Conservation (phyloP, 2,113 vertebrate species). For the Chiloscyllium plagiosum region DNA sequence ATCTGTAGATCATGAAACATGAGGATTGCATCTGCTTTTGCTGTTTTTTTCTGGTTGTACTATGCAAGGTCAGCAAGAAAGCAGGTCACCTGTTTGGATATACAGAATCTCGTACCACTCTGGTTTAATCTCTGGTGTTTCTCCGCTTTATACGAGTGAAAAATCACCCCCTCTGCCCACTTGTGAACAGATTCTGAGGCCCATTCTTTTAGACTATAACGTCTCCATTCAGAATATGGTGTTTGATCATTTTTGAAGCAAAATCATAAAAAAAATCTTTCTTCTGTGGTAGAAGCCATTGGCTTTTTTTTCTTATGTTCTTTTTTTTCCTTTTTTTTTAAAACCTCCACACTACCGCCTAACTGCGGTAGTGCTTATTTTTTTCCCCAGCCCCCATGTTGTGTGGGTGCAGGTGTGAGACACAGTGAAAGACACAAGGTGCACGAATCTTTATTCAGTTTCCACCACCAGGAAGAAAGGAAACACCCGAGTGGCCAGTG, state of each 20-base stretch:
- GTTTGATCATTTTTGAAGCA: not conserved
- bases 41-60: not conserved
- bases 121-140: not conserved
- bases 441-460: no score
- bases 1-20: not conserved
- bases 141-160: no score
- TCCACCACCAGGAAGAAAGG: no score
- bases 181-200: not conserved
- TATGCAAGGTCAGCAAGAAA: not conserved
- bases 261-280: not conserved
- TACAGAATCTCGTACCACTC: fast-evolving
- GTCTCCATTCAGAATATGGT: not conserved
- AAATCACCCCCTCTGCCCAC: not conserved
- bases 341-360: no score
- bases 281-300: not conserved
- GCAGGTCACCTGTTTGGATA: not conserved
- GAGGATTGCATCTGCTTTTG: not conserved
- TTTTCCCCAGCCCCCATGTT: no score
- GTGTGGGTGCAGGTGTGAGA: no score
- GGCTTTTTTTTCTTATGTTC: no score
- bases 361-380: no score
- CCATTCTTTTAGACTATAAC: not conserved
- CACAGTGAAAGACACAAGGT: no score
- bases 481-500: no score
- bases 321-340: no score